These are phyloP conservation scores for Brienomyrus longianalis DNA, from an alignment of 2,113 vertebrate species.

Conservation along the genomic window DNA sequence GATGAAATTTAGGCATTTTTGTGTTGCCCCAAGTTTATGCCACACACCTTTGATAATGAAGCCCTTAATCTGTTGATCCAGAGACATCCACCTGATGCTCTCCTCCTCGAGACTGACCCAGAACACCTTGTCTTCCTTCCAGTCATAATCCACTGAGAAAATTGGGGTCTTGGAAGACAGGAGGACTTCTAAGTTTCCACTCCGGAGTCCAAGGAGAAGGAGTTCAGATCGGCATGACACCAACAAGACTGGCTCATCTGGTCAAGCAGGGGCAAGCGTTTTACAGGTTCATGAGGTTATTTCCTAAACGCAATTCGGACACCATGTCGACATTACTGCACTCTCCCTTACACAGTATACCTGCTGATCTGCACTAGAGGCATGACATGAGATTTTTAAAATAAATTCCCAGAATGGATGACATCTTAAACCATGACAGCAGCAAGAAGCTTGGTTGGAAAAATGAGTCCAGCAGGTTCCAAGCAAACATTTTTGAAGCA, in stretches of 20 bases:
- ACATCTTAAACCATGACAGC: background rate
- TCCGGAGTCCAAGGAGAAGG: conserved; percentile 66
- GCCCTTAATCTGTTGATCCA: conserved; percentile 55
- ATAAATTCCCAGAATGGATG: background rate
- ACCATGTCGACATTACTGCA: background rate
- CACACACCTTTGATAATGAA: conserved; percentile 75
- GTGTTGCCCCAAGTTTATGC: no score
- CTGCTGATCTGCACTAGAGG: background rate
- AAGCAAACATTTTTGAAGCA: background rate
- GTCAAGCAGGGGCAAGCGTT: conserved; percentile 26
- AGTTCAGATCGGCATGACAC: conserved; percentile 73
- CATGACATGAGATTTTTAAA: background rate
- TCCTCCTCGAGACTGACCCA: conserved; percentile 78
- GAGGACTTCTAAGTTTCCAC: conserved; percentile 53
- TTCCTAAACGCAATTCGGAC: background rate
- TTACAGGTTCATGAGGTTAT: background rate
- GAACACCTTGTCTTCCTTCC: conserved; percentile 66
- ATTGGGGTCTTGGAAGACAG: conserved; percentile 53
- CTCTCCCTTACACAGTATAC: background rate
- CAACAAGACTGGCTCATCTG: conserved; percentile 70
- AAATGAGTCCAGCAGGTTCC: background rate
- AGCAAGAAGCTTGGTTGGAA: background rate
- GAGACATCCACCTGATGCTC: conserved; percentile 75
- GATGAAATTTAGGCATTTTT: background rate
- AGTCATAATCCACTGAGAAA: conserved; percentile 78